These are phyloP conservation scores for Ectropis grisescens DNA, from an alignment of 1,140 invertebrate genomes.

Conservation along the genomic window DNA sequence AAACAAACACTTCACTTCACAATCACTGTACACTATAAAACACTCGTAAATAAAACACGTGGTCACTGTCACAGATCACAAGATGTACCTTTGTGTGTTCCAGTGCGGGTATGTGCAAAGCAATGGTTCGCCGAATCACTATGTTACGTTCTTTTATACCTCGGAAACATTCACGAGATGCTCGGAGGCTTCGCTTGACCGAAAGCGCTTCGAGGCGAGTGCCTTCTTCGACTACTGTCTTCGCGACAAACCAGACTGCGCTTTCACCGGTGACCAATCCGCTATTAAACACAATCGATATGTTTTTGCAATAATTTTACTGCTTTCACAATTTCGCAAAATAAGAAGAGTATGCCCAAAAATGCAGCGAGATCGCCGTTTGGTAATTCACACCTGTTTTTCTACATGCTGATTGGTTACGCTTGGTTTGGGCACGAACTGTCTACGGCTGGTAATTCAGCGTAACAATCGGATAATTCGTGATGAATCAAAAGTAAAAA, in stretches of 20 bases:
- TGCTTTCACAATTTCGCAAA: too few species aligned
- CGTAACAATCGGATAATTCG: too few species aligned
- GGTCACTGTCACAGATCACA: constrained; percentile 5
- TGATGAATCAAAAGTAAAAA: too few species aligned
- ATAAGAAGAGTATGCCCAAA: too few species aligned
- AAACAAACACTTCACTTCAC: constrained; percentile 11
- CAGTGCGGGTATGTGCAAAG: constrained; percentile 34
- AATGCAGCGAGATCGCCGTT: too few species aligned
- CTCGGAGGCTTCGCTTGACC: constrained; percentile 31
- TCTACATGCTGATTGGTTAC: too few species aligned
- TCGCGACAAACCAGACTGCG: constrained; percentile 25
- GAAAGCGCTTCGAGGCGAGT: constrained; percentile 30
- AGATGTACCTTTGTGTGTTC: constrained; percentile 28
- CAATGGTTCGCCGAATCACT: constrained; percentile 51
- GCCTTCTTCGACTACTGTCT: too few species aligned
- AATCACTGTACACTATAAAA: constrained; percentile 34
- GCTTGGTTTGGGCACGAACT: too few species aligned
- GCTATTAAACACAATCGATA: constrained; percentile 3
- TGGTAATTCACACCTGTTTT: too few species aligned
- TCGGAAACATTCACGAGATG: constrained; percentile 56
- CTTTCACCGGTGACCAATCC: constrained; percentile 28
- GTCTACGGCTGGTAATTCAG: too few species aligned
- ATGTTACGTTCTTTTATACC: constrained; percentile 61
- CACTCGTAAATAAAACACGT: constrained; percentile 14
- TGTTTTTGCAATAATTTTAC: too few species aligned